Base-by-base conservation (phyloP, 1,140 invertebrate species). In the Drosophila kurseongensis region DNA sequence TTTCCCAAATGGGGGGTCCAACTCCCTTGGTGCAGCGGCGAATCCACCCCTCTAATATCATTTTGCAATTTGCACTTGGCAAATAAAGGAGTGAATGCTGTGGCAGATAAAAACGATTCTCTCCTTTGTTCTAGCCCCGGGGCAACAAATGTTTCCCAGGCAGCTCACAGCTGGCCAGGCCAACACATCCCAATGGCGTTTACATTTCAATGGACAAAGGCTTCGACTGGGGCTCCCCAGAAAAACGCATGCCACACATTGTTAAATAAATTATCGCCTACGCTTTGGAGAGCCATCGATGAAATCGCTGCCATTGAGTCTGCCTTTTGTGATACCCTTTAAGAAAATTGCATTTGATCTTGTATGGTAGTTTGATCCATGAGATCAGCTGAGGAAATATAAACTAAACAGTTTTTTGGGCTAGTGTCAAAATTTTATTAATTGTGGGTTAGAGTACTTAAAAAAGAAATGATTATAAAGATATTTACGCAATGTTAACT, bases 21-120 rank as follows among this genome's bases (percentile, higher is more conserved):
- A 52, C 60, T 45, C 65, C 65, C 61, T 57, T 60, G 42, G 13
- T 57, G 54, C 50, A 55, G 36, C 40, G 13, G 0, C 8, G 18
- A 35, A 48, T 50, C 36, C 36, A 74, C 59, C 32, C 56, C 73
- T 80, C 80, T 86, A 86, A 86, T 86, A 90, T 90, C 86, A 88
- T 90, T 90, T 90, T 86, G 86, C 86, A 90, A 90, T 90, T 90
- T 90, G 86, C 86, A 90, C 86, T 90, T 77, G 82, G 76, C 86
- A 90, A 90, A 90, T 86, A 90, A 90, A 90, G 86, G 86, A 90
- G 86, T 90, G 86, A 80, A 88, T 89, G 67, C 79, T 86, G 83
- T 68, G 83, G 83, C 84, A 79, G 84, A 86, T 86, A 86, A 79
- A 83, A 83, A 66, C 83, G 72, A 76, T 82, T 66, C 71, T 57